Evolutionary conservation across 2,113 vertebrate genomes (phyloP).

Genomic region (Romanogobio albipinnatus): DNA sequence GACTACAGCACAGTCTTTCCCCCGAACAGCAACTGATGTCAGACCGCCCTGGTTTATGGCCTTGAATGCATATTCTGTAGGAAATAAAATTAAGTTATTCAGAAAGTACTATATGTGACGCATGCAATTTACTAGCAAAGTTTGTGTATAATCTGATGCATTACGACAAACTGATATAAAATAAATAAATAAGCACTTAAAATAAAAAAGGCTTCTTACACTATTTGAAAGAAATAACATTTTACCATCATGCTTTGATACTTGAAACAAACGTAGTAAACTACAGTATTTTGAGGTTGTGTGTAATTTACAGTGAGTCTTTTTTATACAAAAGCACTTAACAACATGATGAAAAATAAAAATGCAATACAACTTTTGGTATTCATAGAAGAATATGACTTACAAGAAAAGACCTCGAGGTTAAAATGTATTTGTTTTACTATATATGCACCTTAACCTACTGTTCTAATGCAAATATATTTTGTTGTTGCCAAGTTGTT

Average conservation of each 20-base stretch:
- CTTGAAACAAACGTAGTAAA: background rate
- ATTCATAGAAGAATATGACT: no score
- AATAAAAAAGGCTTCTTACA: background rate
- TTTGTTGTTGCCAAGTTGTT: background rate
- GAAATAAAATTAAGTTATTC: background rate
- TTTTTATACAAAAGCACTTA: background rate
- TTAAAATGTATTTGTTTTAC: background rate
- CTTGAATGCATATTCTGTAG: constrained; percentile 93
- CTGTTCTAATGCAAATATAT: background rate
- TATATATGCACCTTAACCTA: background rate
- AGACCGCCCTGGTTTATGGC: constrained; percentile 95
- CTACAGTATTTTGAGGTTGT: background rate
- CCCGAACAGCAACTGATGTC: constrained; percentile 91
- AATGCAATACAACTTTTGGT: background rate
- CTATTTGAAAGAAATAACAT: background rate
- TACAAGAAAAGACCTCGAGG: background rate
- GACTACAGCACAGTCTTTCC: constrained; percentile 91
- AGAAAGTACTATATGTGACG: background rate
- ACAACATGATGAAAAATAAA: background rate
- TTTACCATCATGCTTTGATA: background rate
- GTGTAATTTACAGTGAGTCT: background rate
- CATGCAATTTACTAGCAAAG: background rate
- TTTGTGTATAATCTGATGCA: background rate
- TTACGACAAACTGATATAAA: no score
- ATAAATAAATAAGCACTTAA: no score